Conservation (phyloP, 2,888 invertebrate genomes). For the Ischnura elegans region DNA sequence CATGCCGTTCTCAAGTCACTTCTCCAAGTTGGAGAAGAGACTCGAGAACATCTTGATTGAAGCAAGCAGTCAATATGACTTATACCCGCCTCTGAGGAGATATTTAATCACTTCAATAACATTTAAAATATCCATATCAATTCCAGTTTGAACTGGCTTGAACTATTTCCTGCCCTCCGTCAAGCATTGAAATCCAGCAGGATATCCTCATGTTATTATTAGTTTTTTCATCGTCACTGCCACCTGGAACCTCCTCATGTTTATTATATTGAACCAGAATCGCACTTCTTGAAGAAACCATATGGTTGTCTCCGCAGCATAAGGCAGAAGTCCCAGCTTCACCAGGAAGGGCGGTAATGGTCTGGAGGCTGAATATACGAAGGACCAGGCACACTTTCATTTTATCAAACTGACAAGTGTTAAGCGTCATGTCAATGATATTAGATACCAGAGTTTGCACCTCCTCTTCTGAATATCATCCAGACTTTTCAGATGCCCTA, state of each 20-base stretch:
- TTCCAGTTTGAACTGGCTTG: neutral
- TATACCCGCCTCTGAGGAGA: neutral
- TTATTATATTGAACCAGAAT: neutral
- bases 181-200: neutral
- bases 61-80: neutral
- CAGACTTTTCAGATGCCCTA: neutral
- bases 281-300: neutral
- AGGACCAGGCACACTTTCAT: neutral
- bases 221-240: neutral
- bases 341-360: constrained; percentile 22
- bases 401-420: neutral
- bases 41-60: neutral
- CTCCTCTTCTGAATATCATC: constrained; percentile 35
- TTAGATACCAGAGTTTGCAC: constrained; percentile 24
- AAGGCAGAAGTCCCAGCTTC: neutral
- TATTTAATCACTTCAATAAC: neutral
- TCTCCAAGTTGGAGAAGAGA: no score
- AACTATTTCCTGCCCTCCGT: neutral
- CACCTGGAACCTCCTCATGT: neutral
- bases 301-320: neutral
- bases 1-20: no score
- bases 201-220: neutral
- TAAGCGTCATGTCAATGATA: neutral
- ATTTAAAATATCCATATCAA: neutral
- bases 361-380: constrained; percentile 6